Percentiles rank a stretch among this genome's conserved stretches.
Evolutionary conservation across 2,797 vertebrate genomes (phyloP).

Genomic region (Capromys pilorides): DNA sequence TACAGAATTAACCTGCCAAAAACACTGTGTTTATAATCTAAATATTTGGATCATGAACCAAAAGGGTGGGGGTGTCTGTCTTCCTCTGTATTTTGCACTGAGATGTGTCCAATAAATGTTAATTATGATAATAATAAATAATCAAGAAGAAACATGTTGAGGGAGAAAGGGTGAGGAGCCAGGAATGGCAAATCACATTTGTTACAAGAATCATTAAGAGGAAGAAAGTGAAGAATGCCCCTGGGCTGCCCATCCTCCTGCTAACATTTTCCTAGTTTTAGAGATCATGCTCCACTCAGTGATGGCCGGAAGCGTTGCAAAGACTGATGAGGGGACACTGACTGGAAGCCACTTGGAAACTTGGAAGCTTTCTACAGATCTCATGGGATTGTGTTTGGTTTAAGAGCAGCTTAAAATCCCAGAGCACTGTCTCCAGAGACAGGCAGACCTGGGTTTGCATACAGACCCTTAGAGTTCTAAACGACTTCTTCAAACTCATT

Average conservation of each 20-base stretch:
- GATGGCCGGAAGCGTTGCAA: not conserved
- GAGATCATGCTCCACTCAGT: not conserved
- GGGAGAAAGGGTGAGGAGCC: slow-evolving; percentile 38
- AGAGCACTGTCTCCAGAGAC: not conserved
- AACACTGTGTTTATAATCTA: slow-evolving; percentile 76
- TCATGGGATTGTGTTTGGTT: not conserved
- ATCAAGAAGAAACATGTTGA: slow-evolving; percentile 62
- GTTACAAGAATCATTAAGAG: slow-evolving; percentile 44
- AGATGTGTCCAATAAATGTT: slow-evolving; percentile 66
- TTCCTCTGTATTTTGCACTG: slow-evolving; percentile 61
- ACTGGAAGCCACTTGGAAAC: not conserved
- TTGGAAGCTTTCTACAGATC: not conserved
- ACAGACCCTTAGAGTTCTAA: not conserved
- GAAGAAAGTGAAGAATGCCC: not conserved
- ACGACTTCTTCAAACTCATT: not conserved
- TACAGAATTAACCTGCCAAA: slow-evolving; percentile 70
- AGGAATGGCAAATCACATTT: slow-evolving; percentile 16
- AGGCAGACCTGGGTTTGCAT: not conserved
- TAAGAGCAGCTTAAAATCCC: not conserved
- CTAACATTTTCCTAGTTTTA: not conserved
- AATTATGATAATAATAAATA: slow-evolving; percentile 71
- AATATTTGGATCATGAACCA: slow-evolving; percentile 75
- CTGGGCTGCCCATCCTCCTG: not conserved
- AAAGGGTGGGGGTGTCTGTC: slow-evolving; percentile 53
- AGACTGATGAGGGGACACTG: not conserved